Base-by-base conservation (phyloP, 2,888 invertebrate species). In the Tachina lurida region DNA sequence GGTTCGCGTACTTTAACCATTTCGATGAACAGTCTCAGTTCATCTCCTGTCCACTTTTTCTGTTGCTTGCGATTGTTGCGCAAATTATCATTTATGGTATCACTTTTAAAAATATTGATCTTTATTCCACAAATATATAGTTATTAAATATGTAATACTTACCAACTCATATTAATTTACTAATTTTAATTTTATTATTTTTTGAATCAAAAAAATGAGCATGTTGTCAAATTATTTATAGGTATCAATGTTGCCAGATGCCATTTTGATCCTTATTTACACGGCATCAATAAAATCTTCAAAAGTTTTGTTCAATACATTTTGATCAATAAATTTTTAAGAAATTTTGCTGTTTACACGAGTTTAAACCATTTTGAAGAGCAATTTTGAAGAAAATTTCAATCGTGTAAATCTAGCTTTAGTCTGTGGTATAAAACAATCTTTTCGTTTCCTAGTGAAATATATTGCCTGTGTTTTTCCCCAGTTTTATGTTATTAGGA, bases 381-480 rank as follows among this genome's bases (percentile, higher is more conserved):
- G n/a, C n/a, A n/a, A n/a, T 58, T 58, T 58, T 58, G 58, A 58
- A 58, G 31, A 58, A 58, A 58, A 58, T 58, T 58, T 58, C 58
- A 31, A 58, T 58, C 31, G 31, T 58, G 58, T 58, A 58, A 31
- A 58, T 58, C 7, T 58, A 31, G 58, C 58, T 58, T 58, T 31
- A 31, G 31, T n/a, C n/a, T n/a, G n/a, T n/a, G n/a, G n/a, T n/a
- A n/a, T n/a, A n/a, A n/a, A n/a, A n/a, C n/a, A n/a, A n/a, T n/a
- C n/a, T n/a, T n/a, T n/a, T n/a, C n/a, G n/a, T n/a, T n/a, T n/a
- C n/a, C n/a, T n/a, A n/a, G n/a, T n/a, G n/a, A n/a, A n/a, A n/a
- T n/a, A n/a, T n/a, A n/a, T n/a, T n/a, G n/a, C n/a, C n/a, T n/a
- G n/a, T n/a, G n/a, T n/a, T n/a, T n/a, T n/a, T n/a, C n/a, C n/a